Base-by-base conservation (phyloP, 2,888 invertebrate genomes). In the Nomada fabriciana region DNA sequence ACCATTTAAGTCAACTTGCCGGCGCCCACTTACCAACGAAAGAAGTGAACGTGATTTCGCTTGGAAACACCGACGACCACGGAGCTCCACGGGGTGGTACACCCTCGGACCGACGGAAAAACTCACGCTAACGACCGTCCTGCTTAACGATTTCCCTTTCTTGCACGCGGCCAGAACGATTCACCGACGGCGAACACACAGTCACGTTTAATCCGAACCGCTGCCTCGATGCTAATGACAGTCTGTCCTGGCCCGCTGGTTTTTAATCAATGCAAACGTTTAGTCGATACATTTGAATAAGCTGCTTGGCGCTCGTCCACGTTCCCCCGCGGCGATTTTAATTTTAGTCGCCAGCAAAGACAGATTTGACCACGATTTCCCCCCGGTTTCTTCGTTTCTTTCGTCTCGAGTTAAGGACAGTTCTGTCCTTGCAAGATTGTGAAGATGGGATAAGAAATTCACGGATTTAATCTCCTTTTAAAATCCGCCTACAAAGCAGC, bases 121-220 rank as follows among this genome's bases (percentile, higher is more conserved):
- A 87, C 82, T 76, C 79, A 67, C 80, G 76, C 87, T 88, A 90
- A 90, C 83, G 88, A 90, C 87, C 86, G 74, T 55, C 63, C 79
- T 70, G 86, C 82, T 87, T 89, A 89, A 90, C 88, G 90, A 87
- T 89, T 90, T 82, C 86, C 80, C 75, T 87, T 88, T 86, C 82
- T 87, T 87, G 80, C 69, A n/a, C 75, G 60, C 68, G 71, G 53
- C 76, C 47, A 74, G 64, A 73, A 60, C 68, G 79, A 84, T 76
- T 71, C 75, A 55, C 73, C 57, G 36, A 60, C 52, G 80, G 71
- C 53, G 75, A 79, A 68, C 70, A 70, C 53, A 50, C 52, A 47
- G 60, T 42, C 69, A 76, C 70, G 83, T 80, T 83, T 85, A 83
- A 85, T 85, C 78, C 65, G 43, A 20, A 50, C 69, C 52, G 50